These are phyloP conservation scores for Passer domesticus DNA, from an alignment of 2,113 vertebrate species.

Conservation along the genomic window DNA sequence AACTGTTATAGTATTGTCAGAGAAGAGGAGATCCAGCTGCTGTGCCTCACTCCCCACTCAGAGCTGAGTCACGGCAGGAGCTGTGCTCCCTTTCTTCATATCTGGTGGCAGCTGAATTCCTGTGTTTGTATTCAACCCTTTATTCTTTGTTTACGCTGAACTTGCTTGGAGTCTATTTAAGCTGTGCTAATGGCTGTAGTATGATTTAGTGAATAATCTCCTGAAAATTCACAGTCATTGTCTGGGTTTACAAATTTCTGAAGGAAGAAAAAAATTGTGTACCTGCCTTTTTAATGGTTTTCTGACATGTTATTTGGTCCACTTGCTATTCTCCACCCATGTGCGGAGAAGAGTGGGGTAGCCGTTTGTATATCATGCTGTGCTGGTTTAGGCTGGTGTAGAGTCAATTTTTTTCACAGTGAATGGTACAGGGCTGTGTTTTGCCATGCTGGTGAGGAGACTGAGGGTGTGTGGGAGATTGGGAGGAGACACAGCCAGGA, in stretches of 20 bases:
- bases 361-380: background rate
- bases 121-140: background rate
- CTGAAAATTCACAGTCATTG: background rate
- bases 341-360: background rate
- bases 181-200: background rate
- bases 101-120: background rate
- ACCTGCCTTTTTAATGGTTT: background rate
- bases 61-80: background rate
- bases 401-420: background rate
- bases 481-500: background rate
- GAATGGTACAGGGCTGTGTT: background rate
- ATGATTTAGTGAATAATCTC: background rate
- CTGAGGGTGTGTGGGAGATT: accelerated
- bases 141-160: background rate
- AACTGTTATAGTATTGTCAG: background rate
- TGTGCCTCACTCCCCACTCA: background rate
- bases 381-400: background rate
- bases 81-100: background rate
- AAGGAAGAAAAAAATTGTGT: background rate
- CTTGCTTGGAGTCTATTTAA: background rate
- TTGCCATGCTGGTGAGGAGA: background rate
- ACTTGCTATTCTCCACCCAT: background rate
- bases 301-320: background rate
- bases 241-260: background rate
- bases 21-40: background rate